A percentile compares a stretch with the other conserved stretches of the same genome.
phyloP scores from a whole-genome alignment of 2,888 invertebrate genomes.

The Lobophora halterata region DNA sequence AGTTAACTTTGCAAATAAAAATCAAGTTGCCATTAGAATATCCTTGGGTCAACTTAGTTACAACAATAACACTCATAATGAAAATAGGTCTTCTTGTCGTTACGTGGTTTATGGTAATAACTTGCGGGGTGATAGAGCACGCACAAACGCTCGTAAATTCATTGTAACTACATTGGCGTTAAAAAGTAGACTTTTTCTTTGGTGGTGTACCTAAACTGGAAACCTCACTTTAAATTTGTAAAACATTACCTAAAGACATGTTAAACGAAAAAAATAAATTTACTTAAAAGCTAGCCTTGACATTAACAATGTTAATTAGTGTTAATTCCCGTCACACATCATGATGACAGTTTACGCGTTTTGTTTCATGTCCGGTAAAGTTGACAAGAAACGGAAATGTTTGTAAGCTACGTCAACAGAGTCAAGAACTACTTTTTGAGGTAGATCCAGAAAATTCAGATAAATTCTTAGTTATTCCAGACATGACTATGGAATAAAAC shows the following conservation, averaged over 20 bases:
- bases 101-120: constrained; percentile 59
- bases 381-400: constrained; percentile 8
- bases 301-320: constrained; percentile 15
- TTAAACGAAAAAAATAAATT: constrained; percentile 1
- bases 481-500: too few relatives aligned
- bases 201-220: too few relatives aligned
- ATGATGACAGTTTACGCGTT: constrained; percentile 14
- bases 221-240: too few relatives aligned
- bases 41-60: constrained; percentile 41
- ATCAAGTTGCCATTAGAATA: constrained; percentile 22
- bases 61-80: constrained; percentile 37
- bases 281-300: constrained; percentile 27
- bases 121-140: constrained; percentile 62
- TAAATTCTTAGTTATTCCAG: too few relatives aligned
- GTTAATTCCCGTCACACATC: constrained; percentile 10
- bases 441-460: too few relatives aligned
- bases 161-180: constrained; percentile 39
- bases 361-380: constrained; percentile 21
- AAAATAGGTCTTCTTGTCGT: constrained; percentile 51
- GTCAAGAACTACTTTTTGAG: too few relatives aligned
- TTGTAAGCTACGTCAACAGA: too few relatives aligned
- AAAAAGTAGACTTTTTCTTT: constrained; percentile 33
- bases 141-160: constrained; percentile 59
- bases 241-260: too few relatives aligned
- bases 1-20: constrained; percentile 17